Base-by-base conservation (phyloP, 2,113 vertebrate species). In the Anthoscopus minutus region DNA sequence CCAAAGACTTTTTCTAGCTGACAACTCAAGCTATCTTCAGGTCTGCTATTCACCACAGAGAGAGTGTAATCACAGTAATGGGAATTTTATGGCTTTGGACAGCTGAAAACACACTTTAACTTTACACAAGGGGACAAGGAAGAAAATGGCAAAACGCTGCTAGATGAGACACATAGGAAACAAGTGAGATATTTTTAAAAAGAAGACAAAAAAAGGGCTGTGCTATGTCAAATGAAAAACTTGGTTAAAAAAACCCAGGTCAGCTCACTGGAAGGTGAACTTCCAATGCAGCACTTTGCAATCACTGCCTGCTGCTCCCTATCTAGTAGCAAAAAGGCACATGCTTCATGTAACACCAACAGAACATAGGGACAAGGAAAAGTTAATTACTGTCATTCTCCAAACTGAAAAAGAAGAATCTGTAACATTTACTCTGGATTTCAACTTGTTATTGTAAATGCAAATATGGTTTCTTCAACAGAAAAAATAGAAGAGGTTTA, bases 271-370 rank as follows among this genome's bases (percentile, higher is more conserved):
- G 61, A 87, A 87, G 65, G 31, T 54, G 50, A 91, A 21, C 33
- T 87, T 86, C 61, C 54, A 53, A 6, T 22, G 45, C 33, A 89
- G 62, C 15, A 72, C 38, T 96, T 35, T 82, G n/a, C 23, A 81
- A 33, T 65, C 70, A 30, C 42, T 72, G 61, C 24, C 53, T 81
- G 31, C 44, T 81, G 15, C n/a, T 73, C 48, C 53, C 31, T 30
- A 7, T 16, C 48, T 20, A 20, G 27, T 1, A 71, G 28, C 25
- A 62, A 57, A 45, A 57, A 72, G 14, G 24, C 33, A 86, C 10
- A 28, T 0, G 2, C 11, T 61, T 48, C 31, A 37, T 13, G 0
- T 6, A 77, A 61, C 2, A 7, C 51, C n/a, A 73, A 53, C 1
- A 28, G 20, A 86, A 73, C 35, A 58, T 0, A 51, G 2, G 23